Evolutionary conservation across 2,113 vertebrate genomes (phyloP).

Genomic region (Dissostichus mawsoni): DNA sequence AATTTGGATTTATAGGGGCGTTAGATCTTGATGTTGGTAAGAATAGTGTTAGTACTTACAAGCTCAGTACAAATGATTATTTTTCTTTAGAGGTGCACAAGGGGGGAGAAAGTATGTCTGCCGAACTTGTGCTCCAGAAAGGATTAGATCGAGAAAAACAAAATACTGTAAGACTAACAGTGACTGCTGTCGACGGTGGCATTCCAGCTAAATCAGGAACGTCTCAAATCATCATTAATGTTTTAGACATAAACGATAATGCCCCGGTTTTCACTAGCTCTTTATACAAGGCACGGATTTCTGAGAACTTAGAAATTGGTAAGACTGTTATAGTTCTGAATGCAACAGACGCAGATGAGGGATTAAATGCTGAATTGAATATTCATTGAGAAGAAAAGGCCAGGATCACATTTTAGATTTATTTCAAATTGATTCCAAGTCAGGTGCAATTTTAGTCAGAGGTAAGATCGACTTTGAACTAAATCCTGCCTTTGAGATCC

Average conservation of each 20-base stretch:
- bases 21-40: constrained; percentile 68
- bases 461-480: constrained; percentile 53
- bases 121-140: constrained; percentile 77
- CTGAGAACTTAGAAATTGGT: constrained; percentile 42
- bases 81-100: constrained; percentile 72
- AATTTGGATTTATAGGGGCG: constrained; percentile 62
- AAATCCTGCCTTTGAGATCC: constrained; percentile 76
- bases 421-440: constrained; percentile 51
- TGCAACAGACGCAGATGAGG: constrained; percentile 69
- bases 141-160: constrained; percentile 74
- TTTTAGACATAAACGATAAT: constrained; percentile 76
- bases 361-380: constrained; percentile 69
- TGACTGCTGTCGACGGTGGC: constrained; percentile 75
- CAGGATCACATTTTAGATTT: constrained; percentile 33
- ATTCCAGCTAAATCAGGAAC: constrained; percentile 67
- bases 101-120: constrained; percentile 69
- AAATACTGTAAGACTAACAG: constrained; percentile 30
- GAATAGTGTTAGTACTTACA: constrained; percentile 71
- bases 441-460: constrained; percentile 71
- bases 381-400: constrained; percentile 64
- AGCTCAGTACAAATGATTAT: constrained; percentile 68
- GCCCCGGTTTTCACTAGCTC: constrained; percentile 59
- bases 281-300: constrained; percentile 56
- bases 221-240: constrained; percentile 50
- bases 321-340: constrained; percentile 45